A percentile compares a stretch with the other conserved stretches of the same genome.
These are phyloP conservation scores for Xestia sexstrigata DNA, from an alignment of 2,888 invertebrate species.

Conservation along the genomic window DNA sequence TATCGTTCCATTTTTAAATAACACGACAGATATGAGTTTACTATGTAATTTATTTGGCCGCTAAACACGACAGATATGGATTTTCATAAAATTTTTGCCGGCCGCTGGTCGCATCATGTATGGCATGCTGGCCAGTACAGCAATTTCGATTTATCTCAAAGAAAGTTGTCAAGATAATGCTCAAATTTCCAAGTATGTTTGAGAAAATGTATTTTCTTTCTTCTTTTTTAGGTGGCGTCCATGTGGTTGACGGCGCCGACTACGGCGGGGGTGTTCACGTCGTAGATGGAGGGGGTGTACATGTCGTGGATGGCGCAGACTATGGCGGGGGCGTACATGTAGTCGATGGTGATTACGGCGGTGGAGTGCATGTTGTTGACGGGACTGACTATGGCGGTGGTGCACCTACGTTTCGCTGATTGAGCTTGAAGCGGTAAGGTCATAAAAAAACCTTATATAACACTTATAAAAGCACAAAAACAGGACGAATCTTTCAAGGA, in stretches of 20 bases:
- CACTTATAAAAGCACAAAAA: background rate
- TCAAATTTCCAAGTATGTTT: too few species aligned
- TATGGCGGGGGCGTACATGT: conserved; percentile 18
- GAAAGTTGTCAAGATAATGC: too few species aligned
- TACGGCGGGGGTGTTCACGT: conserved; percentile 1
- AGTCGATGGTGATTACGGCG: conserved; percentile 15
- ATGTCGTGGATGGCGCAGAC: conserved; percentile 9
- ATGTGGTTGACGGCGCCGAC: conserved; percentile 2
- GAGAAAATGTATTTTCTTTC: too few species aligned
- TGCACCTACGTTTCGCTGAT: background rate
- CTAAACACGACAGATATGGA: too few species aligned
- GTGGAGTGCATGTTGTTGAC: conserved; percentile 50
- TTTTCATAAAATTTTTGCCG: too few species aligned
- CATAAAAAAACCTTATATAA: background rate
- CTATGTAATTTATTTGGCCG: too few species aligned
- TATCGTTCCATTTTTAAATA: too few species aligned
- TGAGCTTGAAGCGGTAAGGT: background rate
- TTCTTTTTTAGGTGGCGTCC: background rate
- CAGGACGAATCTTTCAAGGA: too few species aligned
- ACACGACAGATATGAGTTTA: too few species aligned
- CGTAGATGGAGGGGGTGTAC: background rate
- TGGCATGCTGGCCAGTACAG: too few species aligned
- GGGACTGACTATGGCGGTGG: conserved; percentile 6
- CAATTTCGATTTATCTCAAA: too few species aligned
- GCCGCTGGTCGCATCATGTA: too few species aligned